A percentile compares a stretch with the other conserved stretches of the same genome.
Evolutionary conservation across 2,888 invertebrate genomes (phyloP).

Genomic region (Byasa hedistus): DNA sequence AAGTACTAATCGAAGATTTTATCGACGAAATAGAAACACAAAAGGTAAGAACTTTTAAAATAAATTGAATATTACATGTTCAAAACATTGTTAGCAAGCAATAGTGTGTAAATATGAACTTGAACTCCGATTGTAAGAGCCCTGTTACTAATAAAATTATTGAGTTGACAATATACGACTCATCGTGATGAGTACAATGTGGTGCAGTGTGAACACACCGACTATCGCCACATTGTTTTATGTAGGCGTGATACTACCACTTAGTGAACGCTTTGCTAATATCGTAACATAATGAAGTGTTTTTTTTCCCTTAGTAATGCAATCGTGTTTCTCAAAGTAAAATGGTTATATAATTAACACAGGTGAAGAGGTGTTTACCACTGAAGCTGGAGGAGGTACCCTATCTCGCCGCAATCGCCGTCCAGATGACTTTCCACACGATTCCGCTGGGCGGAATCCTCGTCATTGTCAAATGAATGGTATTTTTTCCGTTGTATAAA

Average conservation of each 20-base stretch:
- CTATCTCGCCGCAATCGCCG: conserved; percentile 59
- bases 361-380: conserved; percentile 73
- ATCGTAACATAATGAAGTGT: no score
- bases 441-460: conserved; percentile 58
- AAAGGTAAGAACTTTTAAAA: conserved; percentile 51
- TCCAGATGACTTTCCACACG: conserved; percentile 66
- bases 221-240: no score
- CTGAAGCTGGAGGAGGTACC: conserved; percentile 57
- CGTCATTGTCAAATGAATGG: conserved; percentile 68
- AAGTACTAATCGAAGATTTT: conserved; percentile 82
- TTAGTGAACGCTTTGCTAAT: no score
- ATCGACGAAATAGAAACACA: conserved; percentile 68
- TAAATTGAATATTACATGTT: no score
- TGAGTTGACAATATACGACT: no score
- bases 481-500: conserved; percentile 31
- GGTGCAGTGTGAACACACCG: no score
- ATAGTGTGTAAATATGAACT: no score
- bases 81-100: no score
- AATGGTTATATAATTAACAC: not conserved
- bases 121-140: no score
- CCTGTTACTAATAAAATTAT: no score
- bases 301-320: not conserved
- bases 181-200: no score
- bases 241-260: no score
- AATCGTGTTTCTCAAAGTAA: not conserved